These are phyloP conservation scores for Drosophila erecta DNA, from an alignment of 1,140 invertebrate species.

Conservation along the genomic window DNA sequence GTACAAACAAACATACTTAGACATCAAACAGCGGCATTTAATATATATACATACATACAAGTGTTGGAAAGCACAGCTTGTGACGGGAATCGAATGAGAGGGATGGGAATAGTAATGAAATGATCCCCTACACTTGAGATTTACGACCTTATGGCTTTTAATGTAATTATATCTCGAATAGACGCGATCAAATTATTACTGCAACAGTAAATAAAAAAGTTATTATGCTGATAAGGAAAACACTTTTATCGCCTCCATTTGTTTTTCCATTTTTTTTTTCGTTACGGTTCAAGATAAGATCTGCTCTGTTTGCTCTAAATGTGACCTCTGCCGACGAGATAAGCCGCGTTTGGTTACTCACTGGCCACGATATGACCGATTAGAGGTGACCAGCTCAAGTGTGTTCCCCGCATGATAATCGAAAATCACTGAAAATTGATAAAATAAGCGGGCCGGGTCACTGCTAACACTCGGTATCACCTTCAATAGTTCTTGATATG, in stretches of 20 bases:
- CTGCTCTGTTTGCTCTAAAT: constrained; percentile 31
- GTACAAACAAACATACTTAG: constrained; percentile 1
- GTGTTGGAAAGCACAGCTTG: constrained; percentile 41
- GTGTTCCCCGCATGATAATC: constrained; percentile 38
- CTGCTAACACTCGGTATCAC: constrained; percentile 35
- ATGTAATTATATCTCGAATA: constrained; percentile 26
- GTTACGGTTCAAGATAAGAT: constrained; percentile 32
- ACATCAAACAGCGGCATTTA: background rate
- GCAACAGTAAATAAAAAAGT: constrained; percentile 21
- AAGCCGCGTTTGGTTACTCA: constrained; percentile 28
- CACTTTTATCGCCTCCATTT: constrained; percentile 35
- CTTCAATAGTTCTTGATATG: constrained; percentile 51
- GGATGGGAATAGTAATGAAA: constrained; percentile 16
- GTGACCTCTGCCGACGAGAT: constrained; percentile 47
- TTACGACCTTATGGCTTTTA: constrained; percentile 29
- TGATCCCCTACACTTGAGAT: constrained; percentile 30
- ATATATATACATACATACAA: constrained; percentile 7
- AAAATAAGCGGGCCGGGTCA: constrained; percentile 35
- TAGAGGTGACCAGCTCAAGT: constrained; percentile 63
- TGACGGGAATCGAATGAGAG: constrained; percentile 7
- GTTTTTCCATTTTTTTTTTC: constrained; percentile 19
- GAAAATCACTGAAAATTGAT: constrained; percentile 42
- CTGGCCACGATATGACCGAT: constrained; percentile 43
- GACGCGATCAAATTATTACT: constrained; percentile 11
- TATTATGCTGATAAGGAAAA: constrained; percentile 26